Base-by-base conservation (phyloP, 2,797 vertebrate species). In the Synanceia verrucosa region DNA sequence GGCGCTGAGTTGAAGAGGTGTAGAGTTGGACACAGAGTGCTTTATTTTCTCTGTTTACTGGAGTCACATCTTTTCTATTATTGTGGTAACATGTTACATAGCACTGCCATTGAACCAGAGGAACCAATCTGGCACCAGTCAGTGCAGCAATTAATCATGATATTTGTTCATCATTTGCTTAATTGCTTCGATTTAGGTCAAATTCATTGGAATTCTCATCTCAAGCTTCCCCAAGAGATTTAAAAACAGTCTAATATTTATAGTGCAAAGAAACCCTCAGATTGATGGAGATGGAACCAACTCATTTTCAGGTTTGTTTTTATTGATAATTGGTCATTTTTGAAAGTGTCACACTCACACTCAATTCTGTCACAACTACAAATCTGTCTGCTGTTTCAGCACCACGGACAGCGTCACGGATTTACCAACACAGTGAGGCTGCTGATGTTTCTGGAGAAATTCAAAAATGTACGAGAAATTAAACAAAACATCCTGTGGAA, bases 11-110 rank as follows among this genome's bases (percentile, higher is more conserved):
- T 74, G 82, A 71, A 59, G 76, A 85, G 79, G 66, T 73, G 73
- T 52, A n/a, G 37, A 73, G 83, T 58, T 69, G 81, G 78, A 84
- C 76, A 63, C 33, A 23, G 26, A 72, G 59, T 73, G 69, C 66
- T 79, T 78, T 50, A 67, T 73, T 65, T 68, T 73, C 58, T 62
- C 3, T 62, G 24, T 79, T 81, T 66, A 31, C 62, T 82, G 55
- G 58, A 70, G 26, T 52, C 41, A 28, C 21, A 69, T 62, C 13
- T 44, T 52, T 50, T 57, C 59, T 55, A 16, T 79, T 59, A 68
- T 47, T 74, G 70, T 65, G 37, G 18, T 70, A 33, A 43, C 61
- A 64, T 39, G 43, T 10, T 48, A 60, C 24, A 4, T 5, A 13
- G 4, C 6, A 6, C 52, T 82, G 64, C 78, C 70, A 79, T 43